Evolutionary conservation across 2,113 vertebrate species (phyloP), one percentile per base, ranked within the genome.

Genomic region (Psammodynastes pulverulentus): DNA sequence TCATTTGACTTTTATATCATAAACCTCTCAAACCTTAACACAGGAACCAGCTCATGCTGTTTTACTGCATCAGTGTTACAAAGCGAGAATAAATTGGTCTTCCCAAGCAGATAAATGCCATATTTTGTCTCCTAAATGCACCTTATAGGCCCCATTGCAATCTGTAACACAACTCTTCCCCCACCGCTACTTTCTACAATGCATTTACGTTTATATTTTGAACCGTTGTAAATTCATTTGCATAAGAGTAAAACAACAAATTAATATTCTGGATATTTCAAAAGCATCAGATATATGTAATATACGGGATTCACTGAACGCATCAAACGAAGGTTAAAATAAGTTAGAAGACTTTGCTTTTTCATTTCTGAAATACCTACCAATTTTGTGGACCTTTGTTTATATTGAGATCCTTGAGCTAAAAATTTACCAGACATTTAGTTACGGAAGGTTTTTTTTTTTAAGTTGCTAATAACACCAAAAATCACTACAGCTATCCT

Each of bases 1-100:
- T 96, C 95, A 95, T 96, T 96, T 96, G 94, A 97, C 97, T 96
- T 96, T 96, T 96, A 92, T 96, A 94, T 95, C 95, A 94, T 95
- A 92, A 94, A 96, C 90, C 95, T 95, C 95, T 97, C 96, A 95
- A 91, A 93, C 95, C 90, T 88, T 95, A 95, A 94, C 94, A 96
- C 96, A 95, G 94, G 95, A 97, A 95, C 92, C 94, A 93, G 96
- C 95, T 95, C 96, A 91, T 96, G 94, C 96, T 97, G 96, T 96
- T 95, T 95, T 95, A 95, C 97, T 96, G 95, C 96, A 96, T 96
- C 96, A 45, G 90, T 96, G 97, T 97, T 96, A 96, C 87, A 72
- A 92, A 94, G 95, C 72, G 79, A 91, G 67, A 96, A 97, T 92
- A 95, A 96, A 86, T 54, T 34, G 54, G 52, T 89, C 54, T 48